These are phyloP conservation scores for Sycophaga agraensis DNA, from an alignment of 1,140 invertebrate species.

Conservation along the genomic window DNA sequence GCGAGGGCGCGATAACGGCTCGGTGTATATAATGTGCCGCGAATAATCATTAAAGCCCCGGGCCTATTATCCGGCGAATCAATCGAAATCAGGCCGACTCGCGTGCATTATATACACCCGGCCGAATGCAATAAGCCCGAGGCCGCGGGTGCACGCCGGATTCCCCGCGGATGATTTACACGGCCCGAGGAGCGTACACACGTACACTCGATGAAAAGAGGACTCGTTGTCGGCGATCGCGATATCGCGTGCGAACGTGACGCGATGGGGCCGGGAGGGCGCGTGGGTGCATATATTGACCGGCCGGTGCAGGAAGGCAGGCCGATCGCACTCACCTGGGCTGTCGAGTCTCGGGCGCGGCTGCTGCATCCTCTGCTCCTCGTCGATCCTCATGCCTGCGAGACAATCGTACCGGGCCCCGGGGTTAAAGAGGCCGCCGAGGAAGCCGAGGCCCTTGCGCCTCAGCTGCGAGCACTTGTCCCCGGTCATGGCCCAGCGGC, in stretches of 20 bases:
- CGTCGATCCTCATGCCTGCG: constrained; percentile 53
- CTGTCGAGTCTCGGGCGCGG: constrained; percentile 50
- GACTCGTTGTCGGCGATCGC: background rate
- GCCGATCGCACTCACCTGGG: constrained; percentile 36
- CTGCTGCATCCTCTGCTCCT: constrained; percentile 43
- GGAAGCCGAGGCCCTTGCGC: constrained; percentile 49
- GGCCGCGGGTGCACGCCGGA: too few species aligned
- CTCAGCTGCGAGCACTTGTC: constrained; percentile 49
- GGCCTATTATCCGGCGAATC: too few species aligned
- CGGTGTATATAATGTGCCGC: too few species aligned
- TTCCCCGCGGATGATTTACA: too few species aligned
- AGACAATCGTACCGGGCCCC: constrained; percentile 40
- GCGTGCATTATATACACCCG: too few species aligned
- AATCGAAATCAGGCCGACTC: too few species aligned
- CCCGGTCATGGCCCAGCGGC: background rate
- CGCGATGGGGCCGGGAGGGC: background rate
- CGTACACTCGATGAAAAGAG: too few species aligned
- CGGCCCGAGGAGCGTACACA: too few species aligned
- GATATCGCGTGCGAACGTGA: background rate
- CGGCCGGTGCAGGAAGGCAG: background rate
- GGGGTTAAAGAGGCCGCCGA: constrained; percentile 49
- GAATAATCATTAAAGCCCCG: too few species aligned
- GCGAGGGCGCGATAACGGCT: too few species aligned
- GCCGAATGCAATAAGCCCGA: too few species aligned
- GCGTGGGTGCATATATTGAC: too few species aligned